These are phyloP conservation scores for Paratilapia polleni DNA, from an alignment of 2,113 vertebrate genomes.

Conservation along the genomic window DNA sequence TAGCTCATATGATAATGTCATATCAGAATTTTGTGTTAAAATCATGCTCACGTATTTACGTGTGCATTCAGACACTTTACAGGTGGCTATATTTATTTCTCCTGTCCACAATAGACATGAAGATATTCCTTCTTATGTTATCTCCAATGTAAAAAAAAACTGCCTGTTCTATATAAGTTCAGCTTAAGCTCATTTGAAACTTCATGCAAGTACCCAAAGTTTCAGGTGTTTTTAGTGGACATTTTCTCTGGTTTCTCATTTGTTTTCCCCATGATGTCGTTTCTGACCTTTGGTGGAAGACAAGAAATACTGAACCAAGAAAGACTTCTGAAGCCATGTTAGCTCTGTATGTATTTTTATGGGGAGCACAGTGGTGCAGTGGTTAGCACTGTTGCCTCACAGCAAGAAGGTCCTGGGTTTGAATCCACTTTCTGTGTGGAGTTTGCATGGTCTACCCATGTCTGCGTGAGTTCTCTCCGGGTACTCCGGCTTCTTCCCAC, in stretches of 20 bases:
- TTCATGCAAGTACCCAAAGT: too few species aligned
- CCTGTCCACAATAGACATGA: not conserved
- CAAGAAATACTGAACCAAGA: rapidly evolving
- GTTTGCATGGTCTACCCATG: too few species aligned
- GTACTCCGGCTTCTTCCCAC: too few species aligned
- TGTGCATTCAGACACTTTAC: not conserved
- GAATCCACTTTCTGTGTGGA: not conserved
- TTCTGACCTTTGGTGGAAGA: not conserved
- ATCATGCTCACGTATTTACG: not conserved
- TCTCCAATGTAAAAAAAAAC: rapidly evolving
- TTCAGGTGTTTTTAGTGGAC: too few species aligned
- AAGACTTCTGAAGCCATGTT: not conserved
- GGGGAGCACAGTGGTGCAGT: not conserved
- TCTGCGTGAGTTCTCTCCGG: too few species aligned
- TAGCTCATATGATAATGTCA: not conserved
- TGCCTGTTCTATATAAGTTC: not conserved
- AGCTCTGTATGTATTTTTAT: too few species aligned
- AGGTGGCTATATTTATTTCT: not conserved
- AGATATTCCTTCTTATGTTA: not conserved
- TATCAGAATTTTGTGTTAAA: not conserved
- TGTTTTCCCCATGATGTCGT: not conserved
- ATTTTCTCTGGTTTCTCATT: not conserved
- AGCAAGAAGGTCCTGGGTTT: not conserved
- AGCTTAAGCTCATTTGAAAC: too few species aligned
- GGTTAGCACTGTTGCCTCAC: not conserved